Evolutionary conservation across 92 coral and sea anemone species (phyloP).

Genomic region (Diadumene lineata): DNA sequence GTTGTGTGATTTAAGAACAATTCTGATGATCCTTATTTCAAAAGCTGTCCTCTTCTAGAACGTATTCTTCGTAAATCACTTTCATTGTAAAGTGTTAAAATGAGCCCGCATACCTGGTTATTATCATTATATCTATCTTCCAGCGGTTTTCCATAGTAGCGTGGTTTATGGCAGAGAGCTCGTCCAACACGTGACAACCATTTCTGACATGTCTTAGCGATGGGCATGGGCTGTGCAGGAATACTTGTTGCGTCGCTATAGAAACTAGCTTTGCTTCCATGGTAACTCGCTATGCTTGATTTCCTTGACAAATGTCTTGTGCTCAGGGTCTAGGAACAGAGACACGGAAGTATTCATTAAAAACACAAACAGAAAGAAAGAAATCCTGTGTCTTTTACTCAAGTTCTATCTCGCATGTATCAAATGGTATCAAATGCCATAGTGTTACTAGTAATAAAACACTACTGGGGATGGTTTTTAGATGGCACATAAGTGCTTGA

Average conservation of each 20-base stretch:
- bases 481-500: too few species aligned
- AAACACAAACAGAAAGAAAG: not conserved
- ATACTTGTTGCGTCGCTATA: constrained; percentile 20
- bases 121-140: constrained; percentile 51
- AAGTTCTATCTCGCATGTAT: too few species aligned
- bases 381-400: too few species aligned
- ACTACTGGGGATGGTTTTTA: too few species aligned
- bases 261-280: constrained; percentile 26
- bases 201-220: constrained; percentile 12
- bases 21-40: too few species aligned
- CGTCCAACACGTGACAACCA: constrained; percentile 15
- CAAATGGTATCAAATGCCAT: too few species aligned
- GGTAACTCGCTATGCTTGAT: constrained; percentile 26
- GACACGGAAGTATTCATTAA: not conserved
- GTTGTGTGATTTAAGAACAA: too few species aligned
- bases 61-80: too few species aligned
- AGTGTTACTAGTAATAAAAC: too few species aligned
- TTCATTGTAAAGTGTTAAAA: too few species aligned
- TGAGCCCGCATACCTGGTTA: constrained; percentile 64
- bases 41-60: too few species aligned
- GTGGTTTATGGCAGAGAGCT: constrained; percentile 35
- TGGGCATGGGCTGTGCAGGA: not conserved
- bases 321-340: constrained; percentile 18
- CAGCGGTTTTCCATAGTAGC: constrained; percentile 66
- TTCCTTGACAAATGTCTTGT: constrained; percentile 21